phyloP scores from a whole-genome alignment of 2,797 vertebrate species.

The Falco naumanni region DNA sequence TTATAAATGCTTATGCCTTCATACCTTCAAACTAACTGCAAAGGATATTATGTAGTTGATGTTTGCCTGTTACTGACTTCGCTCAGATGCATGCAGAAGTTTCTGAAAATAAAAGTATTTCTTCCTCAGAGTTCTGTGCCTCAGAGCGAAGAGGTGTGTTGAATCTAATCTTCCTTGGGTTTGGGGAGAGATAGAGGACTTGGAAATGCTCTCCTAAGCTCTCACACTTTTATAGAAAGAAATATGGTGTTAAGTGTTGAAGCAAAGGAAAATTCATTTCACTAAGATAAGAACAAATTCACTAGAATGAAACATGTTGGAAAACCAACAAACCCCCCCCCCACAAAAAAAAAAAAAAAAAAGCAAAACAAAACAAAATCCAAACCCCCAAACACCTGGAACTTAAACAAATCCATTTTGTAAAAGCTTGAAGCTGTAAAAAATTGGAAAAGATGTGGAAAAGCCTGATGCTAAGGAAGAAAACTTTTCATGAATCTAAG shows the following conservation, averaged over 20 bases:
- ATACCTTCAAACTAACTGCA: background rate
- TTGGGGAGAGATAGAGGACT: background rate
- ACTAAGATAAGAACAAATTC: background rate
- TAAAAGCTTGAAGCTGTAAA: background rate
- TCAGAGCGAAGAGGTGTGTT: background rate
- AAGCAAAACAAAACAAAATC: background rate
- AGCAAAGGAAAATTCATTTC: background rate
- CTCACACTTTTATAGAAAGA: background rate
- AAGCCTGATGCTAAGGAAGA: background rate
- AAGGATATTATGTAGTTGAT: background rate
- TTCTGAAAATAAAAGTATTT: slow-evolving; percentile 7
- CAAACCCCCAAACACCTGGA: background rate
- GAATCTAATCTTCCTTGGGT: background rate
- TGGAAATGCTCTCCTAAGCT: background rate
- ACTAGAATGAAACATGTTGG: background rate
- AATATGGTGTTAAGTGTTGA: background rate
- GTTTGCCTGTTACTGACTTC: background rate
- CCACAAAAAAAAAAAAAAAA: no score
- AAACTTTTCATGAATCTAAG: background rate
- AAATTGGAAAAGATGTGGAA: background rate
- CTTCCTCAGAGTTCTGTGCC: background rate
- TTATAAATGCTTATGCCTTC: background rate
- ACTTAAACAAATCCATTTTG: background rate
- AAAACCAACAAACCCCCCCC: background rate
- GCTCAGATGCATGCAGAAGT: background rate